Evolutionary conservation across 2,113 vertebrate species (phyloP).

Genomic region (Cyrtonyx montezumae): DNA sequence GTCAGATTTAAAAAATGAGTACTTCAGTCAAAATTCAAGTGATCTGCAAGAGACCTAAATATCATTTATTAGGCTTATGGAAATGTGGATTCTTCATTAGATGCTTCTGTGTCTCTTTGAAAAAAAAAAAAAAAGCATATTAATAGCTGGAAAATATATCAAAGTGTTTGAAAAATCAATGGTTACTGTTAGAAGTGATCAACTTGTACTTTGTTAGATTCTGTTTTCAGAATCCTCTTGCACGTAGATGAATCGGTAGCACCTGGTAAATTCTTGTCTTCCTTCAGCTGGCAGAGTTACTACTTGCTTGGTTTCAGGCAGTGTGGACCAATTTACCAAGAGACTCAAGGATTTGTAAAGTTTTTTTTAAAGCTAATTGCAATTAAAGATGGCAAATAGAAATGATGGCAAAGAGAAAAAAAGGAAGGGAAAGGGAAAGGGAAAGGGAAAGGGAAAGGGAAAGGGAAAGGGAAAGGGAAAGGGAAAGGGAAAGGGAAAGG

Average conservation of each 20-base stretch:
- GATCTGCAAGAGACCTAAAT: not conserved
- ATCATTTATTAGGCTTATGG: not conserved
- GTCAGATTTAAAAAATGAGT: not conserved
- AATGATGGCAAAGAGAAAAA: too few species aligned
- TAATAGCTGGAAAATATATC: not conserved
- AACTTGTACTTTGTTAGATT: not conserved
- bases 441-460: too few species aligned
- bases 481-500: too few species aligned
- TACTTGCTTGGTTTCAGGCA: not conserved
- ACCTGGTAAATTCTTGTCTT: not conserved
- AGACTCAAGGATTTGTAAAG: not conserved
- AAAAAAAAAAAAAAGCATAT: not conserved
- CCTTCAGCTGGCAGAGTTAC: not conserved
- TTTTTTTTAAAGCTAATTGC: not conserved
- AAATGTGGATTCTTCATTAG: not conserved
- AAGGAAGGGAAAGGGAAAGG: too few species aligned
- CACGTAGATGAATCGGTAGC: not conserved
- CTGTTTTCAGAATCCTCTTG: not conserved
- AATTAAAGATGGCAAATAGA: not conserved
- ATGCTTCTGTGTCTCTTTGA: not conserved
- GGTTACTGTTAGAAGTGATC: rapidly evolving
- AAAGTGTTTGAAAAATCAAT: not conserved
- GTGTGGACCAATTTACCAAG: not conserved
- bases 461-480: too few species aligned
- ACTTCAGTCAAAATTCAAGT: not conserved